Percentiles rank a stretch among this genome's conserved stretches.
These are phyloP conservation scores for Acridotheres tristis DNA, from an alignment of 2,797 vertebrate species.

Conservation along the genomic window DNA sequence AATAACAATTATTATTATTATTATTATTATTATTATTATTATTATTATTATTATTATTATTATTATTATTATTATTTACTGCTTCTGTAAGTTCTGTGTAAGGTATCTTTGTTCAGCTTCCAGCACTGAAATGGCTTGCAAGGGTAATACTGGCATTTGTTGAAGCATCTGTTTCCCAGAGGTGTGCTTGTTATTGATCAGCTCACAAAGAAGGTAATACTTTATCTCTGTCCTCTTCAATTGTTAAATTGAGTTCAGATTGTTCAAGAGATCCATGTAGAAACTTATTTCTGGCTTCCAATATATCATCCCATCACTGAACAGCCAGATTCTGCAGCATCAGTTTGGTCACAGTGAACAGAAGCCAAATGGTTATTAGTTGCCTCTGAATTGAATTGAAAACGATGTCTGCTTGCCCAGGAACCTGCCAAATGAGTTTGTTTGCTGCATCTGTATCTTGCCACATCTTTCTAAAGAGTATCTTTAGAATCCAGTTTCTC, in stretches of 20 bases:
- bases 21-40: too few species aligned
- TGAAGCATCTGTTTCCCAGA: slow-evolving; percentile 44
- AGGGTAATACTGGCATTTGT: background rate
- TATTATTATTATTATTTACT: background rate
- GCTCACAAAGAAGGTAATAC: slow-evolving; percentile 25
- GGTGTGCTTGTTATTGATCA: slow-evolving; percentile 49
- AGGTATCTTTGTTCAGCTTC: background rate
- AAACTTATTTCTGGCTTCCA: slow-evolving; percentile 54
- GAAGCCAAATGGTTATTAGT: slow-evolving; percentile 39
- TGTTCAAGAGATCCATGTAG: slow-evolving; percentile 49
- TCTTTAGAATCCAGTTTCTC: background rate
- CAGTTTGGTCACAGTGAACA: slow-evolving; percentile 15
- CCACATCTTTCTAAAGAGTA: background rate
- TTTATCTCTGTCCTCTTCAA: slow-evolving; percentile 46
- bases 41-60: too few species aligned
- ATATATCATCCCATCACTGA: slow-evolving; percentile 40
- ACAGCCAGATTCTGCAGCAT: slow-evolving; percentile 34
- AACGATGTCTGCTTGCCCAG: slow-evolving; percentile 34
- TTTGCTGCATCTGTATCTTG: background rate
- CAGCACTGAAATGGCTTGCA: slow-evolving; percentile 5
- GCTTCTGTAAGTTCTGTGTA: background rate
- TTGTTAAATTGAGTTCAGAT: slow-evolving; percentile 63
- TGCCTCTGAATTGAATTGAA: slow-evolving; percentile 43
- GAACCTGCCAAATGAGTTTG: background rate
- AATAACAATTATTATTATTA: background rate